Evolutionary conservation across 2,797 vertebrate genomes (phyloP), one percentile per base, ranked within the genome.

Genomic region (Heterohyrax brucei): DNA sequence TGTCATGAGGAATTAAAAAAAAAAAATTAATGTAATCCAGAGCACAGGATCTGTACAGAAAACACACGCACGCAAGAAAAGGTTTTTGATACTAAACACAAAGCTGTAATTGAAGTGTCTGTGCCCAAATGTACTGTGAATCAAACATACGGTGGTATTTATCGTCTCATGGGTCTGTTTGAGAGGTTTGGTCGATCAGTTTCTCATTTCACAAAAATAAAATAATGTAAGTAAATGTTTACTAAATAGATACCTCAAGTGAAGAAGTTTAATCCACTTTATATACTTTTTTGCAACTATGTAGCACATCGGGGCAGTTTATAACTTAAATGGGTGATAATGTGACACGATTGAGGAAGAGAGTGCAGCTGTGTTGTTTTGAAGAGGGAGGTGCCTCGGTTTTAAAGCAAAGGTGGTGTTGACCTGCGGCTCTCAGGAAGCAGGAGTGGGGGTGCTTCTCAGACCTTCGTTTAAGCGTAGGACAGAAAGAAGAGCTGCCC

Each of bases 141-240:
- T 79, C 89, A 78, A 59, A 66, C 95, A 92, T 78, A 87, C 66
- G 96, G 95, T 86, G 96, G 64, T 87, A 39, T 93, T 94, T 93
- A 73, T 94, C 94, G 64, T 93, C 91, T 61, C 83, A 50, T 95
- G 82, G 94, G 89, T 73, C 95, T 90, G 78, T 73, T 56, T 44
- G 72, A 88, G 82, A 96, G 93, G 91, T 76, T 87, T 62, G 80
- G 80, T 82, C 46, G 28, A 87, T 96, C 90, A 13, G 83, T 94
- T 94, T 89, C 95, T 61, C 81, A 13, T 72, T 94, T 86, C 73
- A 79, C 88, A 73, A 89, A 93, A 96, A 93, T 96, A 92, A 95
- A 95, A 90, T 56, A 82, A 89, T 79, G 76, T n/a, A 56, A 75
- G 66, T 75, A 44, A 56, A 12, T 93, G 95, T 92, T 95, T 79